Conservation (phyloP, 2,113 vertebrate species). For the Numenius arquata region DNA sequence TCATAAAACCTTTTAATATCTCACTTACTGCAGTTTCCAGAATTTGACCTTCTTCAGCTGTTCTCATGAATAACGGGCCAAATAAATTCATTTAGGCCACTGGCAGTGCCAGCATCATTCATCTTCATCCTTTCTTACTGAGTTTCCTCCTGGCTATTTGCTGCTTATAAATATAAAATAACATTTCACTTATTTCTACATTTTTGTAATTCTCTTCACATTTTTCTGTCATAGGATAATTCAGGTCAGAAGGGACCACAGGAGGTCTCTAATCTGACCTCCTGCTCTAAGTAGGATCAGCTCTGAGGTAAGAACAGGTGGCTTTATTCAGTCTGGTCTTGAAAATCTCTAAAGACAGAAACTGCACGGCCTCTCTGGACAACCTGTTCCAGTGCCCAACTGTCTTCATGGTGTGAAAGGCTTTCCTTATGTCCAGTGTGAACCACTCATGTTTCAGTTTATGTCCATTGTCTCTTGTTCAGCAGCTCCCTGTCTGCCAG, state of each 20-base stretch:
- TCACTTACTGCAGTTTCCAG: slow-evolving; percentile 2
- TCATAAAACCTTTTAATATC: slow-evolving; percentile 34
- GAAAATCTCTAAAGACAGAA: neutral
- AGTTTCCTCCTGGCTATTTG: neutral
- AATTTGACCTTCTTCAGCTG: slow-evolving; percentile 24
- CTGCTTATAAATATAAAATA: neutral
- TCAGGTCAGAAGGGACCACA: neutral
- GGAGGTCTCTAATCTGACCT: neutral
- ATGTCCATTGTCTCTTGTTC: neutral
- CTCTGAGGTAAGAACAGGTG: neutral
- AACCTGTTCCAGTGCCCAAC: neutral
- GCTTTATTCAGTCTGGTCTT: neutral
- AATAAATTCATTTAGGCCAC: neutral
- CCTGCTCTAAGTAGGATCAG: neutral
- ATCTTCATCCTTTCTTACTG: neutral
- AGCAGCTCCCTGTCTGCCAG: neutral
- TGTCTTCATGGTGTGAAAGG: neutral
- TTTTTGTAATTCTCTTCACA: neutral
- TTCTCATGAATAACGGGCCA: neutral
- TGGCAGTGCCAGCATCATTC: neutral
- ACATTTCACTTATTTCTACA: neutral
- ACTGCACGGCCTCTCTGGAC: neutral
- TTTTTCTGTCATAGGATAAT: neutral
- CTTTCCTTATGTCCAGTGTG: neutral
- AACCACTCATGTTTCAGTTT: neutral